These are phyloP conservation scores for Nebria ingens DNA, from an alignment of 1,140 invertebrate species.

Conservation along the genomic window DNA sequence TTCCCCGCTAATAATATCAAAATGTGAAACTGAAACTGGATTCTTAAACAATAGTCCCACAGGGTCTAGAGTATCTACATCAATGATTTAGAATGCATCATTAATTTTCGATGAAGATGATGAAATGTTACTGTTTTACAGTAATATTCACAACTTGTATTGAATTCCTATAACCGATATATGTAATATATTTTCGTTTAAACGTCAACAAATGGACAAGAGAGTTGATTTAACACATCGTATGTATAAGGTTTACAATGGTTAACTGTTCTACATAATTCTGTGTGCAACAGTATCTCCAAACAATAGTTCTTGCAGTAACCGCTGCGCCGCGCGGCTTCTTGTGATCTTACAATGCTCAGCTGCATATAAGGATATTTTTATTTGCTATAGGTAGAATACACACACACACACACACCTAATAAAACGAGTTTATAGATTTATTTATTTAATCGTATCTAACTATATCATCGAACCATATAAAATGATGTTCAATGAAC, in stretches of 20 bases:
- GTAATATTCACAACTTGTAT: not conserved
- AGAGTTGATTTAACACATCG: not conserved
- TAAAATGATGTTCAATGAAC: too few species aligned
- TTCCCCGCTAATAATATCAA: not conserved
- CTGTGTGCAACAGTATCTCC: not conserved
- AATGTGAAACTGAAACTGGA: not conserved
- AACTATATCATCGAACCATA: too few species aligned
- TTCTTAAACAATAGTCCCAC: not conserved
- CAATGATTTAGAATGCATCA: too few species aligned
- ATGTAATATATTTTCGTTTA: too few species aligned
- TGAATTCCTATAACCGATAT: not conserved
- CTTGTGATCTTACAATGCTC: too few species aligned
- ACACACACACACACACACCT: too few species aligned
- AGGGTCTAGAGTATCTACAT: not conserved
- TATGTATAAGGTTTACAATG: slow-evolving; percentile 7
- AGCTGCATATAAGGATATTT: too few species aligned
- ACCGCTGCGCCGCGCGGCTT: too few species aligned
- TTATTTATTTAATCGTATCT: too few species aligned
- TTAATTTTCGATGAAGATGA: not conserved
- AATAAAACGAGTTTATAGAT: too few species aligned
- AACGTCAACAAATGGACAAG: not conserved
- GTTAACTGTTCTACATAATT: slow-evolving; percentile 7
- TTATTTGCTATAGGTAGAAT: too few species aligned
- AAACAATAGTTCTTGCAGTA: slow-evolving; percentile 5
- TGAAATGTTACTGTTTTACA: not conserved